These are phyloP conservation scores for Buceros bicornis DNA, from an alignment of 2,797 vertebrate genomes.

Conservation along the genomic window DNA sequence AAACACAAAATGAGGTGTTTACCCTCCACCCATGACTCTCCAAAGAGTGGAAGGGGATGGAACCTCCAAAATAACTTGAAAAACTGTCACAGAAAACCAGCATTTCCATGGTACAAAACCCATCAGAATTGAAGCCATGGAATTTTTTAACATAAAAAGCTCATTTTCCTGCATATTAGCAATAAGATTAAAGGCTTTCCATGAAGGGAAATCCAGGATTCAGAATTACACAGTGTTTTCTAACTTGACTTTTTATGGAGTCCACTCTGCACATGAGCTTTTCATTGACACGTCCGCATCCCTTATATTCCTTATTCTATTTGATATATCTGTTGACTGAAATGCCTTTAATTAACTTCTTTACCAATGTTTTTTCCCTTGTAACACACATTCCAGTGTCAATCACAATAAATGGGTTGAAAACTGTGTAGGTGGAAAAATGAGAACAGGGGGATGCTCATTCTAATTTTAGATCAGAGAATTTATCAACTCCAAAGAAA, in stretches of 20 bases:
- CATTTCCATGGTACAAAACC: neutral
- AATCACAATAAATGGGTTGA: neutral
- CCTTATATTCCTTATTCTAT: neutral
- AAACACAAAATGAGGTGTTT: neutral
- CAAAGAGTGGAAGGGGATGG: neutral
- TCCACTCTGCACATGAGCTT: neutral
- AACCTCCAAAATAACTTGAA: neutral
- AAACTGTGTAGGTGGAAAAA: slow-evolving; percentile 15
- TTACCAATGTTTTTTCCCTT: slow-evolving; percentile 9
- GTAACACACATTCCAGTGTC: neutral
- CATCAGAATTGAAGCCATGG: neutral
- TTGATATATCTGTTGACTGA: neutral
- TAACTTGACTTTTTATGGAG: neutral
- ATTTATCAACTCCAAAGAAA: slow-evolving; percentile 55
- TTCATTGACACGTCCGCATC: neutral
- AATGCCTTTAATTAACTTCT: slow-evolving; percentile 12
- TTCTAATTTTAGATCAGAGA: slow-evolving; percentile 16
- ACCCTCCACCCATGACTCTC: neutral
- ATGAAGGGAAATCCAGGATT: neutral
- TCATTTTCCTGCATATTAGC: neutral
- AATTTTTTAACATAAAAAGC: neutral
- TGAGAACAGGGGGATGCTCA: neutral
- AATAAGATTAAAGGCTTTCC: neutral
- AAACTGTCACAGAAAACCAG: neutral
- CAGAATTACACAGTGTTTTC: neutral